Base-by-base conservation (phyloP, 2,797 vertebrate genomes). In the Sebastes minor region DNA sequence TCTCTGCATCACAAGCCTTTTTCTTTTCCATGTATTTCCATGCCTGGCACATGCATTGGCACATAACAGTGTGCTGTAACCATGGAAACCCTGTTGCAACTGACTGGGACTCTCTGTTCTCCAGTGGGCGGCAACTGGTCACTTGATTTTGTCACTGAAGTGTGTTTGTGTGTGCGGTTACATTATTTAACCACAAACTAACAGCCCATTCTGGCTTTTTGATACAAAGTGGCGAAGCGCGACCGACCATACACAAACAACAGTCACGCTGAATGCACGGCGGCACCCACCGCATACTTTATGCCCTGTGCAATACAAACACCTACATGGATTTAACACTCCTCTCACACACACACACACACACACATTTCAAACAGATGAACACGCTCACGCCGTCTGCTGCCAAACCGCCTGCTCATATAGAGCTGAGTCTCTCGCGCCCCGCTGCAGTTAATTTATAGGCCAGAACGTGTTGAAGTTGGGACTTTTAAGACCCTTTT, bases 181-280 rank as follows among this genome's bases (percentile, higher is more conserved):
- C 74, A 57, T 87, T 80, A 61, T 59, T 83, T 83, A 77, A 85
- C 86, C 86, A 61, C 84, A 81, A 49, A 65, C 74, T 70, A 68
- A 87, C 75, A 74, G 66, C 76, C 77, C 53, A 7, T 38, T 69
- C 55, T 65, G 76, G 63, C 59, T 82, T 86, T 49, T 67, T 74
- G 81, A 83, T 84, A 46, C 71, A 80, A 63, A 78, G 74, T 75
- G 71, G 62, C 62, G 80, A 79, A 88, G 81, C 52, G 42, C 83
- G 81, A 89, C 88, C 71, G 14, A 90, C 71, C 72, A 59, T 81
- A 78, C 86, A 83, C 82, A 87, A 92, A 92, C 89, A 90, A 69
- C 61, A 73, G 83, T 87, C 91, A 88, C 30, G 35, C 82, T 73
- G 71, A 80, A 84, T 72, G 82, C 80, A 81, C 81, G 27, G 64